Conservation (phyloP, 2,113 vertebrate species). For the Jacana jacana region DNA sequence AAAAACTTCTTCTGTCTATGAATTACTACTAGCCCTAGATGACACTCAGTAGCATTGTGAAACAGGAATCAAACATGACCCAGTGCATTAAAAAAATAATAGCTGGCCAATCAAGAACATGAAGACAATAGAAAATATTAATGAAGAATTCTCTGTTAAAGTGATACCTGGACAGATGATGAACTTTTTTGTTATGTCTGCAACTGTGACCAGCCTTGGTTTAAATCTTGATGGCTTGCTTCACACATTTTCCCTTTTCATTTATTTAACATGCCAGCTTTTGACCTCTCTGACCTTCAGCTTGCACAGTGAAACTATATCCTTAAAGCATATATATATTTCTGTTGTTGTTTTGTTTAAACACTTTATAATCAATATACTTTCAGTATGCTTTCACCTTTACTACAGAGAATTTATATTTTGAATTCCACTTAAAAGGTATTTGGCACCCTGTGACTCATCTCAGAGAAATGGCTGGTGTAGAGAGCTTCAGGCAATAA, state of each 20-base stretch:
- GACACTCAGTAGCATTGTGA: neutral
- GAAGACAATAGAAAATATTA: neutral
- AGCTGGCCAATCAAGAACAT: neutral
- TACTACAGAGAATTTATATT: neutral
- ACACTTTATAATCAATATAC: neutral
- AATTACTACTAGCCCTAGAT: neutral
- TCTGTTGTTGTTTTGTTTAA: neutral
- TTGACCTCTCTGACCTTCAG: neutral
- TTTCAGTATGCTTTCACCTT: neutral
- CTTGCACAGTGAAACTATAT: neutral
- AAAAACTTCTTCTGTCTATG: neutral
- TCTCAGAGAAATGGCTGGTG: neutral
- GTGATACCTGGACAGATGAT: neutral
- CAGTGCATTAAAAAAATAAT: neutral
- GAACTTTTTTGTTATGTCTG: neutral
- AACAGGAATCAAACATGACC: neutral
- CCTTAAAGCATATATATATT: neutral
- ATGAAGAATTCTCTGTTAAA: neutral
- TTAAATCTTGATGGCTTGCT: neutral
- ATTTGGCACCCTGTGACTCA: neutral
- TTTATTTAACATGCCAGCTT: neutral
- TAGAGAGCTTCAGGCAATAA: neutral
- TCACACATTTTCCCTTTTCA: neutral
- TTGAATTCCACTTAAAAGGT: neutral
- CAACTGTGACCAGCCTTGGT: neutral